Evolutionary conservation across 2,888 invertebrate genomes (phyloP), one percentile per base, ranked within the genome.

Genomic region (Neoitamus cyanurus): DNA sequence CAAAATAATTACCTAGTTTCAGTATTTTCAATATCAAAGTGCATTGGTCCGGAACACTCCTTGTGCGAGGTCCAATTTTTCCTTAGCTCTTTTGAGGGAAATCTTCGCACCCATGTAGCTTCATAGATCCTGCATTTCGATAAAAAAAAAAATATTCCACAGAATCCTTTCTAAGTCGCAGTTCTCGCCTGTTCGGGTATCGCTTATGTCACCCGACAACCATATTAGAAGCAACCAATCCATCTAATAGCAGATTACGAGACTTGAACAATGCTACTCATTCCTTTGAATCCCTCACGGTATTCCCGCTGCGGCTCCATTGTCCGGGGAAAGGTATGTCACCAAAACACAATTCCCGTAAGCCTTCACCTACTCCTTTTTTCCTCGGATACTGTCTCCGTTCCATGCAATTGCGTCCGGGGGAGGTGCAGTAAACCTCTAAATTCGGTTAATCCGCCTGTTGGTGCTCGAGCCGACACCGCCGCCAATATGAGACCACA

Each of bases 291-390:
- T 69, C 68, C 82, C 37, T 82, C 69, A 20, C 25, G n/a, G 36
- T 20, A 6, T 36, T n/a, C 36, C 69, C 82, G 36, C 82, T 42
- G 42, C 15, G 42, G 42, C 13, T 69, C 69, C 69, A 37, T 69
- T 69, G 82, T 82, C 30, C 69, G 9, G 15, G 15, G 37, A 42
- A 68, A 82, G 69, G 68, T 34, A 30, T 69, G 69, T 69, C 82
- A 82, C 68, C 82, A 82, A 80, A 42, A 25, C 25, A 82, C 28
- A 31, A 48, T 58, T 69, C 69, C 2, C n/a, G n/a, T 69, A 82
- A 82, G 82, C 82, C 82, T 82, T 82, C 82, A 69, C 82, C 82
- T 82, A 82, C 82, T 82, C 82, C 82, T 82, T 82, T 82, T 69
- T 69, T 69, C 6, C 9, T 69, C 25, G 5, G 31, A n/a, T 37